phyloP scores from a whole-genome alignment of 2,113 vertebrate genomes.

The Protobothrops mucrosquamatus region DNA sequence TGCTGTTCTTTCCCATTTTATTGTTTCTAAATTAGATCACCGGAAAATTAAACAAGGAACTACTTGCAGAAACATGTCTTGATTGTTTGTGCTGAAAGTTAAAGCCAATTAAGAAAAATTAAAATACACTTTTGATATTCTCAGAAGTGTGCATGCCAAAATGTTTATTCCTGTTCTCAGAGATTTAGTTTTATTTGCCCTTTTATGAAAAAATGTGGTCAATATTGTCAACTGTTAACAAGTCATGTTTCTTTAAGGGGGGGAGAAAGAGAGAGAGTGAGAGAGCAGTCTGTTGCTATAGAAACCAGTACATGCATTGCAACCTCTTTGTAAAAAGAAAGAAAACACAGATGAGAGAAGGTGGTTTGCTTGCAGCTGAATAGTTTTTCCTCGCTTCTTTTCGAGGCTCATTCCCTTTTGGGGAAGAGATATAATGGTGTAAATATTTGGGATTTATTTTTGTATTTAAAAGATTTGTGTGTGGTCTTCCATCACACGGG shows the following conservation, averaged over 20 bases:
- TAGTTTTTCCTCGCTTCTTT: background rate
- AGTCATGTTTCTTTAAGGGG: conserved; percentile 20
- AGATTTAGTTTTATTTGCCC: background rate
- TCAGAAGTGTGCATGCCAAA: background rate
- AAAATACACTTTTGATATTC: background rate
- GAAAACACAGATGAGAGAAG: background rate
- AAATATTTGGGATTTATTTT: background rate
- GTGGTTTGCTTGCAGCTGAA: background rate
- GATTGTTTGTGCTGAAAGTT: background rate
- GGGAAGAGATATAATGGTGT: background rate
- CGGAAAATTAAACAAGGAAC: background rate
- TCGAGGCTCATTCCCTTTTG: background rate
- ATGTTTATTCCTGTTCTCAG: background rate
- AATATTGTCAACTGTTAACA: background rate
- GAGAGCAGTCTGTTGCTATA: background rate
- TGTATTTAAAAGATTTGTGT: background rate
- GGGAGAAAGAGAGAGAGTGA: background rate
- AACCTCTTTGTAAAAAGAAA: no score
- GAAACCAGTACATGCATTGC: conserved; percentile 18
- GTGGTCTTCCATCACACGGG: background rate
- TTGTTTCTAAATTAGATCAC: background rate
- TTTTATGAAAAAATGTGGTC: background rate
- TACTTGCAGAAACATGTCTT: background rate
- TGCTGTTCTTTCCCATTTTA: background rate
- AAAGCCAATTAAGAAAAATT: background rate